Base-by-base conservation (phyloP, 2,888 invertebrate genomes). In the Trichopoda pennipes region DNA sequence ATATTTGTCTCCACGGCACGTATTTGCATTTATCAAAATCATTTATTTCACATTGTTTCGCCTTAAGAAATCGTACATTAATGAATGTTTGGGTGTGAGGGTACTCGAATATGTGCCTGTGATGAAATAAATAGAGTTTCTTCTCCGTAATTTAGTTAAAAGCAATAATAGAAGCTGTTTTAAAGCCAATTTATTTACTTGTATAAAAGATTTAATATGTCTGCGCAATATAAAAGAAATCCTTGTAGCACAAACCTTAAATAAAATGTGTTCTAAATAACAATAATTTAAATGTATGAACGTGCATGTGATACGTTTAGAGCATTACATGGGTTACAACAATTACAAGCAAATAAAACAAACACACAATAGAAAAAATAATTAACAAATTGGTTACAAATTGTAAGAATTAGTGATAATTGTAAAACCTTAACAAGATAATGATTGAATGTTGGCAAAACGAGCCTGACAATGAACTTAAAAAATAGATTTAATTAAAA, bases 21-120 rank as follows among this genome's bases (percentile, higher is more conserved):
- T 83, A 77, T 80, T 58, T 70, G 77, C 83, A 83, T 83, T 83
- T 83, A 80, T 83, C 83, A 80, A 83, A 83, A 83, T 80, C 76
- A 83, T 82, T 82, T 79, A 79, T 75, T 82, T 68, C 68, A 68
- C 75, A 79, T 82, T 78, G 78, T 82, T 82, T 75, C 28, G 68
- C 60, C 47, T 42, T 51, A 61, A 49, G 70, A 72, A 76, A 64
- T 69, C 23, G 49, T 63, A 73, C 49, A 58, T 58, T 70, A 70
- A 80, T 63, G 64, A 42, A 21, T 42, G 44, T 19, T 60, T 64
- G 64, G 42, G 17, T 14, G 21, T 12, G 28, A 56, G 16, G 17
- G 58, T 44, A 4, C 23, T 2, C 4, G 23, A 3, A 4, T 28
- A 28, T 28, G 28, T 28, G n/a, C n/a, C n/a, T n/a, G 28, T 28